phyloP scores from a whole-genome alignment of 2,797 vertebrate genomes.

The Scolopax bukidnonensis region DNA sequence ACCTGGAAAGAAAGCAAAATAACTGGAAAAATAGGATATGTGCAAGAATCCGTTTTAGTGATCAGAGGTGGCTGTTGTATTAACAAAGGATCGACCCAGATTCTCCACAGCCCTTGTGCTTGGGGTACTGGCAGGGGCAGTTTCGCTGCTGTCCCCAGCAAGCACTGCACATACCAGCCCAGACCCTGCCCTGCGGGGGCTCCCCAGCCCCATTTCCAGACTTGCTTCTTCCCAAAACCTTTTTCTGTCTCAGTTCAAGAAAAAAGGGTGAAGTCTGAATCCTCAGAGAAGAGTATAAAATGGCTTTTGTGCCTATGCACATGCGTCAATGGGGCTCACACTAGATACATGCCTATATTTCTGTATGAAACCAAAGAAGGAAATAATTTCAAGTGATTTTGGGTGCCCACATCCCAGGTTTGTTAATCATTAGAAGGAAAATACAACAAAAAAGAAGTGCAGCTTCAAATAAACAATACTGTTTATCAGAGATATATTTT shows the following conservation, averaged over 20 bases:
- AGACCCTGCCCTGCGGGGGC: background rate
- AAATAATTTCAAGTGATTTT: background rate
- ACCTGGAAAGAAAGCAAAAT: background rate
- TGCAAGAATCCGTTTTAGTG: background rate
- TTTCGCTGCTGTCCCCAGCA: background rate
- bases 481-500: background rate
- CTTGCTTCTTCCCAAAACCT: background rate
- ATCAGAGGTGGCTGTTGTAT: background rate
- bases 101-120: background rate
- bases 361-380: background rate
- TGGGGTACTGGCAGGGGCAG: fast-evolving
- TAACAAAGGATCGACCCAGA: background rate
- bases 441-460: background rate
- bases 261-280: background rate
- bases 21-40: background rate
- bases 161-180: fast-evolving
- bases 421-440: background rate
- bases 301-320: background rate
- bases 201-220: background rate
- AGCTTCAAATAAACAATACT: background rate
- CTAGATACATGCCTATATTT: background rate
- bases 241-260: background rate
- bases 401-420: background rate
- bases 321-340: fast-evolving
- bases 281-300: background rate